A percentile compares a stretch with the other conserved stretches of the same genome.
phyloP scores from a whole-genome alignment of 2,888 invertebrate species.

The Ichneumoninae sp. region DNA sequence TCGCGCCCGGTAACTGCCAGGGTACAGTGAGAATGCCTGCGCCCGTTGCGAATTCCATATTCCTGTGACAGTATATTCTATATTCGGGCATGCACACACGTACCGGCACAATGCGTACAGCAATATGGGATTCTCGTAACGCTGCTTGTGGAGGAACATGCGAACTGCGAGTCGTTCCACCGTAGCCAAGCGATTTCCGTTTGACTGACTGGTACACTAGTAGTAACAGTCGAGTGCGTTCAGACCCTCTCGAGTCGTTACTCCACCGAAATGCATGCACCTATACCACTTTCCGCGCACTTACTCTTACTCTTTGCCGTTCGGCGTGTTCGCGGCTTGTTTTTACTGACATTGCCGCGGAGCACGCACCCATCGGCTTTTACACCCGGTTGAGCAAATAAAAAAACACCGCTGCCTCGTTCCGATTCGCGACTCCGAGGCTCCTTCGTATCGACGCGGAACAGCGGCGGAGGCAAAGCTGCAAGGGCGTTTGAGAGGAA shows the following conservation, averaged over 20 bases:
- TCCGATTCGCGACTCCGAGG: neutral
- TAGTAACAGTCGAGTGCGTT: constrained; percentile 57
- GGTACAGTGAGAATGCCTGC: neutral
- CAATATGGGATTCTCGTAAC: constrained; percentile 1
- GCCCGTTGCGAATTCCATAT: neutral
- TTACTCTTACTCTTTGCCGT: constrained; percentile 56
- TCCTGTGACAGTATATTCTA: neutral
- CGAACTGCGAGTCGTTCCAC: constrained; percentile 74
- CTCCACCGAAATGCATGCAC: constrained; percentile 23
- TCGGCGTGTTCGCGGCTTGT: constrained; percentile 33
- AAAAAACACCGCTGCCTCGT: constrained; percentile 1
- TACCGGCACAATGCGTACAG: neutral
- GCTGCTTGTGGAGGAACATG: constrained; percentile 65
- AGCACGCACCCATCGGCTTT: constrained; percentile 29
- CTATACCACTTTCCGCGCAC: constrained; percentile 15
- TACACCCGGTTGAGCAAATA: constrained; percentile 25
- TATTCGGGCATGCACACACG: neutral
- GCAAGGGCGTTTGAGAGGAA: neutral
- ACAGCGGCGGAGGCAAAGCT: neutral
- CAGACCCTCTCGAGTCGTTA: constrained; percentile 58
- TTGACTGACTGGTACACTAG: constrained; percentile 74
- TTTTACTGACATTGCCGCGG: constrained; percentile 21
- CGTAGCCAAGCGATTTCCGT: constrained; percentile 78
- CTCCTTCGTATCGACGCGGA: neutral
- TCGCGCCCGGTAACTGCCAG: neutral